Base-by-base conservation (phyloP, 2,888 invertebrate genomes). In the Athalia circularis region DNA sequence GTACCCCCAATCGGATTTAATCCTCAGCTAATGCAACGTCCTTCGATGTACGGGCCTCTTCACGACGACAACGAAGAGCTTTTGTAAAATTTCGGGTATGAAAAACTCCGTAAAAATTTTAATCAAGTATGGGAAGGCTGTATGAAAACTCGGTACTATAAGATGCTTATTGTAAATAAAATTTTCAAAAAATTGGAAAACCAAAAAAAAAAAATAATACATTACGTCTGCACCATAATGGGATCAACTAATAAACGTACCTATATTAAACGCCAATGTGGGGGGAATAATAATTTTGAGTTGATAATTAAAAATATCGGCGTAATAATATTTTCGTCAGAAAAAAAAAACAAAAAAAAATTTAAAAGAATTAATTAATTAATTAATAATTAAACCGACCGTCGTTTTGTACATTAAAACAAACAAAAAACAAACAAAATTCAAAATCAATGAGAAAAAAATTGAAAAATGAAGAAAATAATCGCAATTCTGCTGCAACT, bases 21-120 rank as follows among this genome's bases (percentile, higher is more conserved):
- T 48, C 84, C 79, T 59, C 85, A 84, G 77, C 82, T 81, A 62
- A 81, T 80, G 74, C 82, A 82, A n/a, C 81, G 85, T 82, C 90
- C 90, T 43, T 90, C 89, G 84, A 90, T 90, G 89, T 90, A 90
- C 84, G 89, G 90, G 76, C 84, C 83, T 80, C 84, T 75, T 4
- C 62, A 75, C 87, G 82, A 89, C 82, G 90, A 90, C 84, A 90
- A 88, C 84, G 90, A 90, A 82, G 90, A 90, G 84, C 85, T 90
- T 80, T 87, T 90, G 64, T 90, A 78, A 84, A 13, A 62, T 4
- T 62, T 13, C 13, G 15, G 15, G 13, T 29, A 29, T 29, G 29
- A 29, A 29, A 29, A 29, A 29, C 29, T 29, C 29, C 29, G 29
- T 29, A 1, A 29, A 29, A 29, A 29, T 29, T 29, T 29, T 29